These are phyloP conservation scores for Mythimna lalbum DNA, from an alignment of 2,888 invertebrate species.

Conservation along the genomic window DNA sequence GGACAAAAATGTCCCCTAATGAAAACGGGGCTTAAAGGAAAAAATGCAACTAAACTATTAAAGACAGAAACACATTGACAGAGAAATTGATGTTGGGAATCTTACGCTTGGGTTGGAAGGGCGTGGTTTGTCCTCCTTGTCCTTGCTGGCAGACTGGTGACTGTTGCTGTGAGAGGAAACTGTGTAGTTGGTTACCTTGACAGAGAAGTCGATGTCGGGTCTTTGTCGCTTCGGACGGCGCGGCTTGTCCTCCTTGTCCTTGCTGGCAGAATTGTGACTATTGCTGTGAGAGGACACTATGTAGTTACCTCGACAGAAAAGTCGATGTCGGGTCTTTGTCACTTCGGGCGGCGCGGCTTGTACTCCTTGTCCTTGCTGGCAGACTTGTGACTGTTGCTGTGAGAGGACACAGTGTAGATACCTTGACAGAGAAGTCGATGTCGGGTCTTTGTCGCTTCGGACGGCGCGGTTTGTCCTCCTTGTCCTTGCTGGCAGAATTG, in stretches of 20 bases:
- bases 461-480: constrained; percentile 76
- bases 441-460: constrained; percentile 81
- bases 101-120: no score
- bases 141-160: no score
- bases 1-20: no score
- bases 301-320: constrained; percentile 89
- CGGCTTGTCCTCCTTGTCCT: constrained; percentile 71
- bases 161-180: no score
- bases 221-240: no score
- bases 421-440: constrained; percentile 91
- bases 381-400: not conserved
- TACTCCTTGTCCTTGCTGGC: constrained; percentile 55
- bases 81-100: no score
- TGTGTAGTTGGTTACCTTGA: no score
- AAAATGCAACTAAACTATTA: no score
- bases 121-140: no score
- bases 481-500: constrained; percentile 80
- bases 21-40: no score
- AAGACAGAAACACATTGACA: no score
- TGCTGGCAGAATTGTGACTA: constrained; percentile 81
- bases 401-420: constrained; percentile 51
- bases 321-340: constrained; percentile 86
- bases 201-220: no score
- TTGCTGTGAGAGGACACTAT: constrained; percentile 64
- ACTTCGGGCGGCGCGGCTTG: constrained; percentile 77